Percentiles rank a stretch among this genome's conserved stretches.
phyloP scores from a whole-genome alignment of 2,797 vertebrate species.

The Fringilla coelebs region DNA sequence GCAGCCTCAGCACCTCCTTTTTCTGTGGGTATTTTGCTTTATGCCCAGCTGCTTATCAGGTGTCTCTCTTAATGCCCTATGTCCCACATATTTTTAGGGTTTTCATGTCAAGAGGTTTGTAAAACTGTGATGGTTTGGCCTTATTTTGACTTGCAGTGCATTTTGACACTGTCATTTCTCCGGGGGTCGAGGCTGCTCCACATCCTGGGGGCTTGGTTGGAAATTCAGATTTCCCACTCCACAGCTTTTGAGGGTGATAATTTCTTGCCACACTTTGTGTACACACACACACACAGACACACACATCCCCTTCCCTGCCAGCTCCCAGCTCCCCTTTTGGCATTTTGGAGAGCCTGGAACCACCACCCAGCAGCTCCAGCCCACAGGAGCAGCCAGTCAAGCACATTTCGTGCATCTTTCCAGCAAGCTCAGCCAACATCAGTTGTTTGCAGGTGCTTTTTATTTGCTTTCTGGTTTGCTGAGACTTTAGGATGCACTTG shows the following conservation, averaged over 20 bases:
- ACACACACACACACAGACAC: background rate
- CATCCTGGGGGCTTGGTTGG: background rate
- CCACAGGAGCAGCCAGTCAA: background rate
- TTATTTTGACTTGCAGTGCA: fast-evolving
- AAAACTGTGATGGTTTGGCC: background rate
- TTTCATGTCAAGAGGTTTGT: background rate
- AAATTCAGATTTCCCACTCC: background rate
- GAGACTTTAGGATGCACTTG: background rate
- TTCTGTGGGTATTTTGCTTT: background rate
- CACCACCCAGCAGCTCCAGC: background rate
- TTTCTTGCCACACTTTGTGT: background rate
- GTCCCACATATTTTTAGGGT: background rate
- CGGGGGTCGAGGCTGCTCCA: background rate
- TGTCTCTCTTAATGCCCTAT: background rate
- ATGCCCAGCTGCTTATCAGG: background rate
- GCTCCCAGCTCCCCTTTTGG: background rate
- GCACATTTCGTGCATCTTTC: background rate
- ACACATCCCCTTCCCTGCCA: background rate
- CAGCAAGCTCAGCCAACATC: background rate
- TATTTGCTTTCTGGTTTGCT: slow-evolving; percentile 11
- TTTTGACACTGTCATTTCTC: background rate
- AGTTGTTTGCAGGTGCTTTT: slow-evolving; percentile 37
- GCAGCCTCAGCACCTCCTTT: background rate
- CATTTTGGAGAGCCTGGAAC: background rate
- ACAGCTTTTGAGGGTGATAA: background rate